Percentiles rank a stretch among this genome's conserved stretches.
Conservation (phyloP, 2,113 vertebrate species). For the Megaleporinus macrocephalus region DNA sequence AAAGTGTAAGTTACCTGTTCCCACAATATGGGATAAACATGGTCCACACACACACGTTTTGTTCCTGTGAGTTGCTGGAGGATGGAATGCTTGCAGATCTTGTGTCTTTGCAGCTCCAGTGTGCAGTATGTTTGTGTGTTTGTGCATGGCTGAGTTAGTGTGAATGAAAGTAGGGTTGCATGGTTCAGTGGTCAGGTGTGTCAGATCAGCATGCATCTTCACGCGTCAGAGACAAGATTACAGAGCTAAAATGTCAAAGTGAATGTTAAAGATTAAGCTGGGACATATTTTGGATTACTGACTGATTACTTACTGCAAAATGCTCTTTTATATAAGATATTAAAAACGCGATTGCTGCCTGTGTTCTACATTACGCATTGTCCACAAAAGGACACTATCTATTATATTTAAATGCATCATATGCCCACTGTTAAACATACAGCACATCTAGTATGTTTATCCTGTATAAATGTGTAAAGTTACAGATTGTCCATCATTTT, state of each 20-base stretch:
- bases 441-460: too few relatives aligned
- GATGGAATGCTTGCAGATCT: not conserved
- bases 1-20: too few relatives aligned
- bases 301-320: not conserved
- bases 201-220: slow-evolving; percentile 1
- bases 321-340: not conserved
- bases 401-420: too few relatives aligned
- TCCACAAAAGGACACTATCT: not conserved
- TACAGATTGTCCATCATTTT: too few relatives aligned
- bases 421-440: too few relatives aligned
- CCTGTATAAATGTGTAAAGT: too few relatives aligned
- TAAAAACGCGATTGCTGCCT: not conserved
- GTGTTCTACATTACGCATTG: not conserved
- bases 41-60: too few relatives aligned
- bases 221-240: not conserved
- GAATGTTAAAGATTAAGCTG: not conserved
- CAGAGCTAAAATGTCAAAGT: not conserved
- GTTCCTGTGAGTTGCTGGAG: too few relatives aligned
- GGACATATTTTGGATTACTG: not conserved
- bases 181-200: slow-evolving; percentile 23
- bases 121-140: not conserved
- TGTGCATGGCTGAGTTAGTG: slow-evolving; percentile 5
- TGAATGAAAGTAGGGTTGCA: not conserved
- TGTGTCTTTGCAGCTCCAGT: not conserved
- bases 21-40: too few relatives aligned